Percentiles rank a stretch among this genome's conserved stretches.
Conservation (phyloP, 2,888 invertebrate genomes). For the Lycophotia porphyrea region DNA sequence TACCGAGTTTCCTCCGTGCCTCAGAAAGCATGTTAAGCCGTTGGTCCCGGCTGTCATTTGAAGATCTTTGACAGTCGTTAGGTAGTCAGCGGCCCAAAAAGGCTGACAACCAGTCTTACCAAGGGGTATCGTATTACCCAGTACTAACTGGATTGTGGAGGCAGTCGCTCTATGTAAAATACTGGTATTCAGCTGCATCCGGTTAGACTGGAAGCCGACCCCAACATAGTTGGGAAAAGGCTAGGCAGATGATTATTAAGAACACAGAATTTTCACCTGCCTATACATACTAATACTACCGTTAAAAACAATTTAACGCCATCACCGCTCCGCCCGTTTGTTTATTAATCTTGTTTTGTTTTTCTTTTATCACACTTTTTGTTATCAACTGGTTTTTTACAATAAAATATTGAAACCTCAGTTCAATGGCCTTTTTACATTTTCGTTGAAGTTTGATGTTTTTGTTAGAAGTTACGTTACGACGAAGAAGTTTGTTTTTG, state of each 20-base stretch:
- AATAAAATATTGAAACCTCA: constrained; percentile 20
- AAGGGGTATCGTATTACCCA: no score
- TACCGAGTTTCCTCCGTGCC: no score
- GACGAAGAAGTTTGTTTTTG: constrained; percentile 12
- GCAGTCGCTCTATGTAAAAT: no score
- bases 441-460: constrained; percentile 24
- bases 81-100: no score
- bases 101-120: no score
- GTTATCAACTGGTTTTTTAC: constrained; percentile 29
- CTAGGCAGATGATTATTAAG: constrained; percentile 21
- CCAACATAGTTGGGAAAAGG: no score
- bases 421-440: constrained; percentile 54
- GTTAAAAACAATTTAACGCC: constrained; percentile 61
- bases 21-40: no score
- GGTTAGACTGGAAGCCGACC: no score
- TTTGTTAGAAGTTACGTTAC: constrained; percentile 41
- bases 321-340: constrained; percentile 33
- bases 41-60: no score
- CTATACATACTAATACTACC: constrained; percentile 47
- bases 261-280: constrained; percentile 28
- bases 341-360: constrained; percentile 62
- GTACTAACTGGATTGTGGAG: no score
- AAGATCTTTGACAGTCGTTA: no score
- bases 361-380: constrained; percentile 59
- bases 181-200: no score